These are phyloP conservation scores for Chloroceryle amazona DNA, from an alignment of 2,797 vertebrate species.

Conservation along the genomic window DNA sequence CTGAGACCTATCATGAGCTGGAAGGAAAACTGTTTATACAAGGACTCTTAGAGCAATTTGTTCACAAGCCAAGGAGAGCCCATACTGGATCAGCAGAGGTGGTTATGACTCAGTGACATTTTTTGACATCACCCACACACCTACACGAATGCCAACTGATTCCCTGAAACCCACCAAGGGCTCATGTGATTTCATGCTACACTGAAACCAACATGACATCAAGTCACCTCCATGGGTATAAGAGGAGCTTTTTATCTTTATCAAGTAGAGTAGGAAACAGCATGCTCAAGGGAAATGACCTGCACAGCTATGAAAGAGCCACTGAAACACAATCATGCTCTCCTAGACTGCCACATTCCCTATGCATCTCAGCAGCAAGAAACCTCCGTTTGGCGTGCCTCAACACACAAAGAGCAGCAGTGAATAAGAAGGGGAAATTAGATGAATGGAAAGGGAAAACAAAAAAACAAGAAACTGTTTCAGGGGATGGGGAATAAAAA, in stretches of 20 bases:
- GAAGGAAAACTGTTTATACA: conserved; percentile 30
- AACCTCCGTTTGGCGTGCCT: background rate
- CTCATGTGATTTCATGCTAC: background rate
- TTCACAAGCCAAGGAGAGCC: background rate
- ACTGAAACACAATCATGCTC: background rate
- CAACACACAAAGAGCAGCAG: background rate
- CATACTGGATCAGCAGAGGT: background rate
- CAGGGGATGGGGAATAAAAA: background rate
- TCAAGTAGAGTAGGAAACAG: background rate
- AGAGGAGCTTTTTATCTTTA: background rate
- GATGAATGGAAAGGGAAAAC: background rate
- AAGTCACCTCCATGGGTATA: background rate
- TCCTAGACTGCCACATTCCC: background rate
- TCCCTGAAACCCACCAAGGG: background rate
- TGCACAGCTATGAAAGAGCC: background rate
- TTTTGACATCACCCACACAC: conserved; percentile 1
- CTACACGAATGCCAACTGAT: background rate
- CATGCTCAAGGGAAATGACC: background rate
- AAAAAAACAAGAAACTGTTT: background rate
- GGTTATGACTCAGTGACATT: background rate
- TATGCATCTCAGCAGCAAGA: background rate
- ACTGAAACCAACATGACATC: background rate
- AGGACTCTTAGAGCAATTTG: background rate
- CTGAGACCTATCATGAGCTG: background rate
- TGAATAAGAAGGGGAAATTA: background rate